Evolutionary conservation across 2,797 vertebrate genomes (phyloP).

Genomic region (Lepilemur septentrionalis): DNA sequence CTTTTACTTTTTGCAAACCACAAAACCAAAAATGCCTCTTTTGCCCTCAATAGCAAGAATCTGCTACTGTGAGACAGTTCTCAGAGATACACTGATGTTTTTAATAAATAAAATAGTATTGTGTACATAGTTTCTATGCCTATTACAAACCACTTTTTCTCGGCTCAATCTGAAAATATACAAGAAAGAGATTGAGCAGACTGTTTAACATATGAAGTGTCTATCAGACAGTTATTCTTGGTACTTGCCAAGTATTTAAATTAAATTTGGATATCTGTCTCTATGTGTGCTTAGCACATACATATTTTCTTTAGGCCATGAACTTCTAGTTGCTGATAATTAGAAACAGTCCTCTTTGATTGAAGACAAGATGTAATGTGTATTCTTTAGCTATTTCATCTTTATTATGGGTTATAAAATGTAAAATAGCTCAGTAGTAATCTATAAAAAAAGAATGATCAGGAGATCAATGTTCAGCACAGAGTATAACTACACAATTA

Average conservation of each 20-base stretch:
- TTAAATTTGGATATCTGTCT: conserved; percentile 66
- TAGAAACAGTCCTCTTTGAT: conserved; percentile 63
- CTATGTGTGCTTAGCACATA: conserved; percentile 40
- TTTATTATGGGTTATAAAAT: conserved; percentile 39
- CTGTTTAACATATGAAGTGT: conserved; percentile 59
- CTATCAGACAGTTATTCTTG: conserved; percentile 52
- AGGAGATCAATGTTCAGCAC: conserved; percentile 47
- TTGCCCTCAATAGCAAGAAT: neutral
- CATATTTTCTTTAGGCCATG: conserved; percentile 41
- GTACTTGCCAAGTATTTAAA: conserved; percentile 66
- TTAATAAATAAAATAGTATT: conserved; percentile 44
- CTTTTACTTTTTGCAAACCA: neutral
- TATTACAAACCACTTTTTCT: neutral
- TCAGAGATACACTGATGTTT: neutral
- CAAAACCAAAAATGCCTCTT: neutral
- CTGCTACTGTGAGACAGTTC: neutral
- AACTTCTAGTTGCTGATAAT: conserved; percentile 34
- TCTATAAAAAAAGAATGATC: neutral
- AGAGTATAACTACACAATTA: conserved; percentile 1
- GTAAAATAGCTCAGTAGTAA: conserved; percentile 53
- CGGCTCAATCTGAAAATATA: conserved; percentile 54
- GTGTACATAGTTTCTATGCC: neutral
- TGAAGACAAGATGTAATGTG: conserved; percentile 20
- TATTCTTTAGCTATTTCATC: conserved; percentile 60
- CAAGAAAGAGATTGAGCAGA: conserved; percentile 65